A percentile compares a stretch with the other conserved stretches of the same genome.
Evolutionary conservation across 2,113 vertebrate species (phyloP).

Genomic region (Apaloderma vittatum): DNA sequence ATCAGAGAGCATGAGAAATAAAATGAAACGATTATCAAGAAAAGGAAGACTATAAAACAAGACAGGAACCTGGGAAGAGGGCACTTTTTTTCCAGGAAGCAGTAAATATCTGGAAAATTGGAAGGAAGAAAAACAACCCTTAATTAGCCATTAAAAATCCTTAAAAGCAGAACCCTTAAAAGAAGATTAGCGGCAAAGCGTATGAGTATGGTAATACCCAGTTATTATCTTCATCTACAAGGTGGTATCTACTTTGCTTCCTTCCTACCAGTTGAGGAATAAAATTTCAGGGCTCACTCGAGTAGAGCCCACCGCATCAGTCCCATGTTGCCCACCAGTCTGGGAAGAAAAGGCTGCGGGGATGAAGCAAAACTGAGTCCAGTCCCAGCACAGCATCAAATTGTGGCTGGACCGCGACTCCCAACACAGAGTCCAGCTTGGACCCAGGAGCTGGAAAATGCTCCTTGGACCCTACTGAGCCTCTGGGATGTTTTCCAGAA

Average conservation of each 20-base stretch:
- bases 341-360: background rate
- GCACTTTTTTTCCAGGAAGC: background rate
- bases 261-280: background rate
- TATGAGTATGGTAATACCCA: background rate
- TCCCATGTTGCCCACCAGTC: background rate
- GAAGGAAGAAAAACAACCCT: background rate
- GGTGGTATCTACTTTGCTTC: background rate
- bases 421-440: conserved; percentile 24
- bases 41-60: background rate
- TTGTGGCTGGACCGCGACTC: background rate
- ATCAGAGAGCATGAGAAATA: conserved; percentile 4
- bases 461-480: conserved; percentile 10
- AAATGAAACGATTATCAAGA: background rate
- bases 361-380: background rate
- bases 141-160: background rate
- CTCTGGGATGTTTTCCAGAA: conserved; percentile 31
- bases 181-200: background rate
- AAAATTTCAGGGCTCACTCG: background rate
- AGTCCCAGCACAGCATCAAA: background rate
- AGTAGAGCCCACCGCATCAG: rapidly evolving
- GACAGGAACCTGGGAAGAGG: background rate
- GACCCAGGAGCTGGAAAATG: conserved; percentile 51
- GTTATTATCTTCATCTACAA: background rate
- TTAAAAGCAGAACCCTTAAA: background rate
- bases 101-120: conserved; percentile 20